Evolutionary conservation across 2,797 vertebrate species (phyloP).

Genomic region (Rhabdophis nuchalis): DNA sequence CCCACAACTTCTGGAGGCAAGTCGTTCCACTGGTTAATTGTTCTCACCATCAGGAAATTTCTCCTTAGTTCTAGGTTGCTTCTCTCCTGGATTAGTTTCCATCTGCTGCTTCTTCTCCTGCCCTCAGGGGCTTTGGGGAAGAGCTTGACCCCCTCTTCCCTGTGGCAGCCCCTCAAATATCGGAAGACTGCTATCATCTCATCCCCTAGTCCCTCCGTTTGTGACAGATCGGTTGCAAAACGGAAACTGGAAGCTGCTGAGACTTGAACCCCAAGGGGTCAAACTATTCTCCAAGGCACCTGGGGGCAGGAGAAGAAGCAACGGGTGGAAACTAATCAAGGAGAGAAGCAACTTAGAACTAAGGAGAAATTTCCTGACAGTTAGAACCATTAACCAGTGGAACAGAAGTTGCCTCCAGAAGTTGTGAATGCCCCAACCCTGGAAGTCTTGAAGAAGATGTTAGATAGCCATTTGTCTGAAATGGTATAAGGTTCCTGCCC

Average conservation of each 20-base stretch:
- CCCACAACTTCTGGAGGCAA: background rate
- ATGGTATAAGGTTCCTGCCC: too few species aligned
- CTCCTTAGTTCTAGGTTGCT: background rate
- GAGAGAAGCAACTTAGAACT: too few species aligned
- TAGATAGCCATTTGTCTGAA: too few species aligned
- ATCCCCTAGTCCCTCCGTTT: background rate
- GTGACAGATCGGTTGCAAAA: background rate
- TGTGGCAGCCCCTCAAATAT: background rate
- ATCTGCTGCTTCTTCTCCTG: background rate
- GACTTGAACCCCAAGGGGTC: background rate
- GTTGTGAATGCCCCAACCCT: too few species aligned
- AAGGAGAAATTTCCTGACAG: too few species aligned
- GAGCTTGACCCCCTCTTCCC: background rate
- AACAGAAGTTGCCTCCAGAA: too few species aligned
- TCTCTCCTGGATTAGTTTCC: background rate
- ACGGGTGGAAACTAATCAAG: too few species aligned
- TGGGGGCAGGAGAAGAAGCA: too few species aligned
- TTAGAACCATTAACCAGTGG: too few species aligned
- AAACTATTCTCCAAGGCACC: too few species aligned
- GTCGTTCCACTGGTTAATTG: accelerated
- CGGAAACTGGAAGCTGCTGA: background rate
- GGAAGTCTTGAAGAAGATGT: too few species aligned
- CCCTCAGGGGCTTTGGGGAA: background rate
- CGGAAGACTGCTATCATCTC: background rate
- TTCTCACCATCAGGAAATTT: background rate